Conservation (phyloP, 2,888 invertebrate genomes). For the Callimorpha dominula region DNA sequence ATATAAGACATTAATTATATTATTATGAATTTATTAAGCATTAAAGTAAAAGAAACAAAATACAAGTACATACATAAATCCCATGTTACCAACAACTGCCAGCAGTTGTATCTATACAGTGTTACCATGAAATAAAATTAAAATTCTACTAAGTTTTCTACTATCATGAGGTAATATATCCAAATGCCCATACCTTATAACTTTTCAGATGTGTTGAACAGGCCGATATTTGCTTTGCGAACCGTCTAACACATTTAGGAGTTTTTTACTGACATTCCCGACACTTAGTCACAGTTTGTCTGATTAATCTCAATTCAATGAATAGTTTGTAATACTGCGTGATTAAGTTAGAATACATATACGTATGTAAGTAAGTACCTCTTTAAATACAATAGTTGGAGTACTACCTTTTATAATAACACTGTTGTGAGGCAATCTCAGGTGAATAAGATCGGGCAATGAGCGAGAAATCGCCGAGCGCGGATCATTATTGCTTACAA, state of each 20-base stretch:
- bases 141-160: constrained; percentile 17
- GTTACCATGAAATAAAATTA: constrained; percentile 45
- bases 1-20: constrained; percentile 13
- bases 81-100: constrained; percentile 65
- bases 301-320: not conserved
- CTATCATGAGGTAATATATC: not conserved
- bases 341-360: not conserved
- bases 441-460: constrained; percentile 59
- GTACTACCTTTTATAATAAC: constrained; percentile 14
- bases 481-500: constrained; percentile 44
- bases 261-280: too few relatives aligned
- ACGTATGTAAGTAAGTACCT: not conserved
- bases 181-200: not conserved
- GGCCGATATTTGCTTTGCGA: too few relatives aligned
- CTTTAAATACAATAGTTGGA: not conserved
- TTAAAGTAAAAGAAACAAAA: constrained; percentile 24
- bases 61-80: constrained; percentile 33
- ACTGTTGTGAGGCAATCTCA: constrained; percentile 43
- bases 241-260: too few relatives aligned
- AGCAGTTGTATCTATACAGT: constrained; percentile 58
- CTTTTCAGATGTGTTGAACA: not conserved
- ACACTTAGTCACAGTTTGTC: not conserved
- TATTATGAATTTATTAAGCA: constrained; percentile 43
- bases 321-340: too few relatives aligned
- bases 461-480: constrained; percentile 58